Conservation (phyloP, 2,797 vertebrate species). For the Etheostoma perlongum region DNA sequence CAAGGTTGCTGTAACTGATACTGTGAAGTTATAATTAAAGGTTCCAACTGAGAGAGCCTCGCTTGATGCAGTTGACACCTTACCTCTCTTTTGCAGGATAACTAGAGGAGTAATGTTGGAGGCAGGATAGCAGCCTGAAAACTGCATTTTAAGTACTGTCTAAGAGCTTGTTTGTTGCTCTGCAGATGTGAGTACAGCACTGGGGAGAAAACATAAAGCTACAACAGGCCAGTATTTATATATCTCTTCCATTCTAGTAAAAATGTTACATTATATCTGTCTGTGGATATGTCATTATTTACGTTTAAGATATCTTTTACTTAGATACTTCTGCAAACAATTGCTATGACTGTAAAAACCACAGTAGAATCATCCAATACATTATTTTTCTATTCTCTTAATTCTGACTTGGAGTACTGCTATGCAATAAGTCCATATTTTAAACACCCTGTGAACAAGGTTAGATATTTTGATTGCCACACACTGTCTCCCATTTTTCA, state of each 20-base stretch:
- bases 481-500: conserved; percentile 82
- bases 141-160: conserved; percentile 54
- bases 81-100: conserved; percentile 74
- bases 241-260: conserved; percentile 9
- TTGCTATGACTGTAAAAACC: conserved; percentile 17
- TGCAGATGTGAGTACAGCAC: conserved; percentile 36
- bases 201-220: conserved; percentile 34
- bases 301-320: conserved; percentile 9
- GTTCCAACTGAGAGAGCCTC: conserved; percentile 86
- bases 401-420: conserved; percentile 68
- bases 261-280: conserved; percentile 2
- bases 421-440: conserved; percentile 75
- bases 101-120: conserved; percentile 59
- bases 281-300: conserved; percentile 19
- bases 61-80: conserved; percentile 81
- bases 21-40: conserved; percentile 90
- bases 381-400: conserved; percentile 66
- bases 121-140: conserved; percentile 58
- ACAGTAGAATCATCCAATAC: conserved; percentile 25
- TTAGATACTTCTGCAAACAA: conserved; percentile 9
- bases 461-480: conserved; percentile 76
- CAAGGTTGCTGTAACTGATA: conserved; percentile 89
- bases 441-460: conserved; percentile 75
- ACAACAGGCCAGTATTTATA: conserved; percentile 33
- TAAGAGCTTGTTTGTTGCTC: conserved; percentile 52